A percentile compares a stretch with the other conserved stretches of the same genome.
Conservation (phyloP, 2,888 invertebrate genomes). For the Augiades crinisus region DNA sequence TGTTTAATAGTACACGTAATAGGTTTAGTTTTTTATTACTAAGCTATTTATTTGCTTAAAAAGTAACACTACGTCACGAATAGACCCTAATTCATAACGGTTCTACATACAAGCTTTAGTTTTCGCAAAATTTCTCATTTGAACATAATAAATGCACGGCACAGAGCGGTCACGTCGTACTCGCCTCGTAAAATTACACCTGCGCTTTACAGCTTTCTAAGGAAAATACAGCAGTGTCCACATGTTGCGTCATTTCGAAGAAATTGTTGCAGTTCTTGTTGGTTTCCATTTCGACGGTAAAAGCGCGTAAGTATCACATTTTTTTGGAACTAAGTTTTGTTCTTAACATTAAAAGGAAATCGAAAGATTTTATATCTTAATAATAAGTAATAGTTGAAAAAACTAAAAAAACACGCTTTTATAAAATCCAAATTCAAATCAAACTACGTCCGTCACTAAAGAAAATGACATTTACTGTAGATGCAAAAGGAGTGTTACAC, state of each 20-base stretch:
- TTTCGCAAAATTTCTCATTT: constrained; percentile 50
- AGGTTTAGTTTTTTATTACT: no score
- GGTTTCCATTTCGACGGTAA: background rate
- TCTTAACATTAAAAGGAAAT: no score
- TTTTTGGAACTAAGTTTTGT: no score
- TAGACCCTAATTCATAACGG: constrained; percentile 9
- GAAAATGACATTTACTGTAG: no score
- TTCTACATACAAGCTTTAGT: constrained; percentile 48
- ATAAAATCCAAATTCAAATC: no score
- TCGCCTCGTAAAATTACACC: constrained; percentile 43
- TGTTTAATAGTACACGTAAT: no score
- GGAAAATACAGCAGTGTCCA: constrained; percentile 38
- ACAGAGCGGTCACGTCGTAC: constrained; percentile 31
- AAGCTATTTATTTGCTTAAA: no score
- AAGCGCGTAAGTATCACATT: background rate
- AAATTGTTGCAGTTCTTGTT: constrained; percentile 30
- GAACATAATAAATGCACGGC: constrained; percentile 36
- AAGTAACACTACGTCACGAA: background rate
- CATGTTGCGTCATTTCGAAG: constrained; percentile 42
- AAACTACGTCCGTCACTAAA: no score
- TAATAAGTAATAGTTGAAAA: no score
- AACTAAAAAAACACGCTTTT: no score
- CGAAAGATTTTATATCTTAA: no score
- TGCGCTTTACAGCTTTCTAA: constrained; percentile 50
- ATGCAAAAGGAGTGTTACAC: no score